Conservation (phyloP, 1,140 invertebrate genomes). For the Sycophaga agraensis region DNA sequence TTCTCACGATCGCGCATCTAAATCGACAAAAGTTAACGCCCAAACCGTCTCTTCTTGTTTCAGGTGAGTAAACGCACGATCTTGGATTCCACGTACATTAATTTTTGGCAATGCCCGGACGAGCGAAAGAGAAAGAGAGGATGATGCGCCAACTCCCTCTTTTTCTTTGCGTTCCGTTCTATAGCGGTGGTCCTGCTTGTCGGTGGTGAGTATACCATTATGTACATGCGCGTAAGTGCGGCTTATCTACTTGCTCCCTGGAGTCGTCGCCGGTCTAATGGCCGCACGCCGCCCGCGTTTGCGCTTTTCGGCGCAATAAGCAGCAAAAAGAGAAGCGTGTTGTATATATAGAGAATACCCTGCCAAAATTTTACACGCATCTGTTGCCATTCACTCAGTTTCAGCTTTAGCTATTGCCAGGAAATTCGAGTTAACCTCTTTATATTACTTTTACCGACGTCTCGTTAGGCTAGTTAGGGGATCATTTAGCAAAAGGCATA, state of each 20-base stretch:
- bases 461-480: no score
- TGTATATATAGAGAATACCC: background rate
- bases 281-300: no score
- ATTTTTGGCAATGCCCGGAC: conserved; percentile 33
- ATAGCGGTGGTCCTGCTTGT: conserved; percentile 31
- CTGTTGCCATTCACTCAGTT: background rate
- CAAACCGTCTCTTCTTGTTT: conserved; percentile 38
- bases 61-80: conserved; percentile 44
- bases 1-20: conserved; percentile 24
- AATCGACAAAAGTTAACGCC: conserved; percentile 22
- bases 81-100: conserved; percentile 35
- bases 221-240: background rate
- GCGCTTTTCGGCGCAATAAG: no score
- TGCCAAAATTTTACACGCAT: background rate
- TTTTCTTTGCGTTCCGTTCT: background rate
- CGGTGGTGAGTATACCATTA: background rate
- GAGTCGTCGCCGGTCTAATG: background rate
- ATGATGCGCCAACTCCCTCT: background rate
- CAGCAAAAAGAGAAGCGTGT: background rate
- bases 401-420: background rate
- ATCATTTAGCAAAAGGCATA: no score
- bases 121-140: conserved; percentile 19
- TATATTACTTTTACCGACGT: no score
- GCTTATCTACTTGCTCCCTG: background rate
- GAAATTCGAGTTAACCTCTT: background rate